These are phyloP conservation scores for Otus sunia DNA, from an alignment of 2,113 vertebrate species.

Conservation along the genomic window DNA sequence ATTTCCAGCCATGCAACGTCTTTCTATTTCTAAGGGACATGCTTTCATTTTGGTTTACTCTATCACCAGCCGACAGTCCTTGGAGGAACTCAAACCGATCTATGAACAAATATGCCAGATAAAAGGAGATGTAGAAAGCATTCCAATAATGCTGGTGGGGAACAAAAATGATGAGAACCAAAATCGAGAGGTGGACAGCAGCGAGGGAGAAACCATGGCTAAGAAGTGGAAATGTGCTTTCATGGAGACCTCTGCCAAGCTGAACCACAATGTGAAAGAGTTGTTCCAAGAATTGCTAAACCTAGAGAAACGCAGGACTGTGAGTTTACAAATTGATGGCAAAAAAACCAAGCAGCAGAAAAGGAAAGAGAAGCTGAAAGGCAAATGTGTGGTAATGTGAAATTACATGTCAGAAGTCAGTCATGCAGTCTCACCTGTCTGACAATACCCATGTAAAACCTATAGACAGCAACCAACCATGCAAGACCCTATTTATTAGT, in stretches of 20 bases:
- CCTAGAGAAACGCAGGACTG: constrained; percentile 83
- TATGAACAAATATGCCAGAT: constrained; percentile 85
- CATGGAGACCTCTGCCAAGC: constrained; percentile 85
- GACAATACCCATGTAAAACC: neutral
- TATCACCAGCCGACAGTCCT: constrained; percentile 80
- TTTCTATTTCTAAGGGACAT: constrained; percentile 84
- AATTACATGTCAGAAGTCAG: neutral
- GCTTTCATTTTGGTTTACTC: constrained; percentile 85
- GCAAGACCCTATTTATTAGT: constrained; percentile 4
- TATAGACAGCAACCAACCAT: constrained; percentile 6
- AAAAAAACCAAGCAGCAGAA: constrained; percentile 86
- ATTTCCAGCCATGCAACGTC: constrained; percentile 85
- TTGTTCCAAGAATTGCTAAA: constrained; percentile 83
- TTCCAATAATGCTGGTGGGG: constrained; percentile 85
- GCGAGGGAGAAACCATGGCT: constrained; percentile 79
- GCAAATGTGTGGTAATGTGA: constrained; percentile 84
- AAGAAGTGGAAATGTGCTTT: constrained; percentile 84
- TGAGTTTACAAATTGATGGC: constrained; percentile 83
- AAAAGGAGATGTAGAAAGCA: constrained; percentile 81
- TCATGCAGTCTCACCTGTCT: neutral
- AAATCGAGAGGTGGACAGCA: constrained; percentile 76
- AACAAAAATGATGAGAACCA: constrained; percentile 84
- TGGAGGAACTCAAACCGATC: constrained; percentile 83
- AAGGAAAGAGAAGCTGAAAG: constrained; percentile 83
- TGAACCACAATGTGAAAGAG: constrained; percentile 82